A percentile compares a stretch with the other conserved stretches of the same genome.
phyloP scores from a whole-genome alignment of 2,888 invertebrate species.

The Candidula unifasciata region DNA sequence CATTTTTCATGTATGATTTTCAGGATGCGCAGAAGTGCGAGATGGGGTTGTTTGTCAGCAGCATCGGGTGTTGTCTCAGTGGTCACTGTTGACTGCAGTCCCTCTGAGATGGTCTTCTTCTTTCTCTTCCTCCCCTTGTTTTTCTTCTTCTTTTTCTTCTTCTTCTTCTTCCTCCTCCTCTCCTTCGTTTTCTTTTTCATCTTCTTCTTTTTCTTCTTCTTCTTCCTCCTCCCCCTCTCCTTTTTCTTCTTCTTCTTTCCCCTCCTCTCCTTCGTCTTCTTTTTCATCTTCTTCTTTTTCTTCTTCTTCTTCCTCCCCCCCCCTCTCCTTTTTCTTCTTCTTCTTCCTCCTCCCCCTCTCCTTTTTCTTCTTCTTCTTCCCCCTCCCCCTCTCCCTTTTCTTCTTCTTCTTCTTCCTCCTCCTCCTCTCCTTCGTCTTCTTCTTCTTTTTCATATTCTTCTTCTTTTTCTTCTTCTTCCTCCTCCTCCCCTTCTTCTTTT shows the following conservation, averaged over 20 bases:
- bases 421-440: too few relatives aligned
- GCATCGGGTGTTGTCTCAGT: too few relatives aligned
- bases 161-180: not conserved
- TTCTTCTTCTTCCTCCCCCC: not conserved
- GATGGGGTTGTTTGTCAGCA: not conserved
- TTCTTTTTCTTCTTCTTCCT: too few relatives aligned
- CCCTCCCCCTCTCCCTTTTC: not conserved
- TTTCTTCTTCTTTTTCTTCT: too few relatives aligned
- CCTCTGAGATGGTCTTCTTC: not conserved
- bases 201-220: not conserved
- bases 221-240: not conserved
- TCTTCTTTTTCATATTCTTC: too few relatives aligned
- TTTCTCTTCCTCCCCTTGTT: too few relatives aligned
- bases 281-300: not conserved
- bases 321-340: not conserved
- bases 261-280: too few relatives aligned
- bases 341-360: not conserved
- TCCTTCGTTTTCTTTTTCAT: not conserved
- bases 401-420: not conserved
- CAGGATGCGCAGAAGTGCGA: not conserved
- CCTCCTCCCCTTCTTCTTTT: too few relatives aligned
- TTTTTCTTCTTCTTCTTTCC: not conserved
- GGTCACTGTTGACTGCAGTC: not conserved
- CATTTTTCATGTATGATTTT: too few relatives aligned
- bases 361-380: not conserved